Conservation (phyloP, 2,797 vertebrate species). For the Darevskia mixta region DNA sequence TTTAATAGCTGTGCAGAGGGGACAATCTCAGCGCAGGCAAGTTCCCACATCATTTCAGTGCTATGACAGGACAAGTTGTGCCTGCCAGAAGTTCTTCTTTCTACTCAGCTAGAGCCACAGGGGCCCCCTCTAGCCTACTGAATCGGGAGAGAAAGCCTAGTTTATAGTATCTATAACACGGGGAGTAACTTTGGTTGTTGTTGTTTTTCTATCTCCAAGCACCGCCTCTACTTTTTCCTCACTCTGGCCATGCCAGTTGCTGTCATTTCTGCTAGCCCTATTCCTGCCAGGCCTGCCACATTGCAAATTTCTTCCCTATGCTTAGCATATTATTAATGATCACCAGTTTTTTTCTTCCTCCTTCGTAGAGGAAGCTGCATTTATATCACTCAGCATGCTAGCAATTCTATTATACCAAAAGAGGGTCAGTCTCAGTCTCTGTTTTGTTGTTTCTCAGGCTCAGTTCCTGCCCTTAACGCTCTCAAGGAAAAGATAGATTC, state of each 20-base stretch:
- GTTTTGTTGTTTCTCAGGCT: conserved; percentile 14
- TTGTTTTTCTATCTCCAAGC: no score
- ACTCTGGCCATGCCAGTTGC: neutral
- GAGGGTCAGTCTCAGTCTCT: neutral
- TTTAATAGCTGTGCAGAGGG: neutral
- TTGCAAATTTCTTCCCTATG: conserved; percentile 3
- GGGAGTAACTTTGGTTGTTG: neutral
- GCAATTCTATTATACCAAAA: neutral
- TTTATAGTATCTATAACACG: neutral
- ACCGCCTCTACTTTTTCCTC: no score
- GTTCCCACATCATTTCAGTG: neutral
- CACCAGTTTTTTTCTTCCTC: neutral
- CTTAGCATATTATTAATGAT: neutral
- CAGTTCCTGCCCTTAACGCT: neutral
- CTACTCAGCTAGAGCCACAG: neutral
- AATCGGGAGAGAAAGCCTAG: neutral
- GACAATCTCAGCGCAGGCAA: neutral
- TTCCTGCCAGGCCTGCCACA: neutral
- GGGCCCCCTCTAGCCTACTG: neutral
- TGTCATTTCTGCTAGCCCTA: neutral
- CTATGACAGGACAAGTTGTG: neutral
- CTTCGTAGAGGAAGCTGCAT: neutral
- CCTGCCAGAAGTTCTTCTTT: neutral
- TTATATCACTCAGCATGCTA: neutral
- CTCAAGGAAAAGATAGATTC: neutral